phyloP scores from a whole-genome alignment of 2,888 invertebrate genomes.

The Pollenia angustigena region DNA sequence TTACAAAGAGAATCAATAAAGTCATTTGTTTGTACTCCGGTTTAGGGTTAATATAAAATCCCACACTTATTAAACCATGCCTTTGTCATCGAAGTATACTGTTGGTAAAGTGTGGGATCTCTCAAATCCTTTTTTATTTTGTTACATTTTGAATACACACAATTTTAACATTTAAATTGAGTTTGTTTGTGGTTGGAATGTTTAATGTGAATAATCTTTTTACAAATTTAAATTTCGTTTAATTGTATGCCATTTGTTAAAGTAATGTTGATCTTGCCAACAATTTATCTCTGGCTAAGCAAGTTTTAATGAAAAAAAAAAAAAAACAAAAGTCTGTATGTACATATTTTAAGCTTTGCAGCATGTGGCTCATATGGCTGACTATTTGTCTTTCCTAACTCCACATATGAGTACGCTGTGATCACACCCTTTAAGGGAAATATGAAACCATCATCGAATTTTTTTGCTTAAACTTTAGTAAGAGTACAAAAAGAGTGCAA shows the following conservation, averaged over 20 bases:
- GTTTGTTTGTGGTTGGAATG: slow-evolving; percentile 32
- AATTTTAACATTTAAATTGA: slow-evolving; percentile 53
- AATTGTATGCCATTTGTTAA: slow-evolving; percentile 72
- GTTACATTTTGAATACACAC: slow-evolving; percentile 25
- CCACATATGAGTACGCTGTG: slow-evolving; percentile 39
- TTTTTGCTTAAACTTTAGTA: not conserved
- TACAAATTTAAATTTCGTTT: slow-evolving; percentile 72
- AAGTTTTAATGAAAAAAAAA: not conserved
- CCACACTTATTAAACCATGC: slow-evolving; percentile 41
- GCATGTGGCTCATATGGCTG: slow-evolving; percentile 58
- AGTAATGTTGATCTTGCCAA: slow-evolving; percentile 59
- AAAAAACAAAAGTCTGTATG: too few relatives aligned
- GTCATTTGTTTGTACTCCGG: not conserved
- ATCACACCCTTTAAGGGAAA: slow-evolving; percentile 73
- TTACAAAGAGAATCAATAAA: not conserved
- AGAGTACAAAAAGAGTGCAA: not conserved
- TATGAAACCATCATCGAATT: slow-evolving; percentile 68
- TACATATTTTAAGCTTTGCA: slow-evolving; percentile 40
- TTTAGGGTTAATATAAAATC: slow-evolving; percentile 24
- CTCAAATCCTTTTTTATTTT: slow-evolving; percentile 39
- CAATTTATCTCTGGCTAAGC: slow-evolving; percentile 55
- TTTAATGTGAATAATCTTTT: slow-evolving; percentile 64
- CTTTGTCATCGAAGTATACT: slow-evolving; percentile 27
- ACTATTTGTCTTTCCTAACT: slow-evolving; percentile 56
- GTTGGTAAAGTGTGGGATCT: slow-evolving; percentile 53